Conservation (phyloP, 1,140 invertebrate species). For the Drosophila grimshawi region DNA sequence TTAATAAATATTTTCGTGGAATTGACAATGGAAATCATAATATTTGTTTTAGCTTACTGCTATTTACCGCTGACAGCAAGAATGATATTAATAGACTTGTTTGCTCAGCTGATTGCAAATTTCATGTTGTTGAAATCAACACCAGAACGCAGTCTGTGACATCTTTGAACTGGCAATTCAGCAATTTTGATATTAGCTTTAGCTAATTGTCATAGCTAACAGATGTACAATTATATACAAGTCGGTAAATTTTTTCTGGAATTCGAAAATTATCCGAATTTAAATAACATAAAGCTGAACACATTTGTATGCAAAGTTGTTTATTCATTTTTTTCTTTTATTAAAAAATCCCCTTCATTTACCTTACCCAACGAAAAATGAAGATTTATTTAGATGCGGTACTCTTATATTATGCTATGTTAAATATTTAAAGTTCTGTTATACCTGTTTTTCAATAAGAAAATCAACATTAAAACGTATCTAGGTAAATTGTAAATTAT, state of each 20-base stretch:
- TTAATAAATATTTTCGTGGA: constrained; percentile 12
- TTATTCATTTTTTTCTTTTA: not conserved
- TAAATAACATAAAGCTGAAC: not conserved
- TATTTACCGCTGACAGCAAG: not conserved
- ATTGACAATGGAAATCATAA: constrained; percentile 26
- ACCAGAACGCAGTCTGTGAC: constrained; percentile 17
- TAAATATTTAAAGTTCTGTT: too few relatives aligned
- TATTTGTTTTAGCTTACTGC: constrained; percentile 12
- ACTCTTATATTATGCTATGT: too few relatives aligned
- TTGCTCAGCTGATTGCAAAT: constrained; percentile 39
- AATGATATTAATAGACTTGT: constrained; percentile 48
- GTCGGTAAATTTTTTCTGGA: constrained; percentile 2
- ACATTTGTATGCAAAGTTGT: not conserved
- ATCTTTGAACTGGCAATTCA: constrained; percentile 23
- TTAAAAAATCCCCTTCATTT: not conserved
- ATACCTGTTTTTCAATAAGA: too few relatives aligned
- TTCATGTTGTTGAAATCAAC: constrained; percentile 19
- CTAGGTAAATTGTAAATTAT: too few relatives aligned
- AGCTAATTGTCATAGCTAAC: constrained; percentile 30
- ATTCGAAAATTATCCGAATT: constrained; percentile 11
- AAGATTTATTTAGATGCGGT: too few relatives aligned
- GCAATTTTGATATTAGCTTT: constrained; percentile 12
- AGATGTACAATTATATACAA: constrained; percentile 10
- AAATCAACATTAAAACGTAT: too few relatives aligned
- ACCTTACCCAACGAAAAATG: too few relatives aligned